phyloP scores from a whole-genome alignment of 1,140 invertebrate genomes.

The Thaumatotibia leucotreta region DNA sequence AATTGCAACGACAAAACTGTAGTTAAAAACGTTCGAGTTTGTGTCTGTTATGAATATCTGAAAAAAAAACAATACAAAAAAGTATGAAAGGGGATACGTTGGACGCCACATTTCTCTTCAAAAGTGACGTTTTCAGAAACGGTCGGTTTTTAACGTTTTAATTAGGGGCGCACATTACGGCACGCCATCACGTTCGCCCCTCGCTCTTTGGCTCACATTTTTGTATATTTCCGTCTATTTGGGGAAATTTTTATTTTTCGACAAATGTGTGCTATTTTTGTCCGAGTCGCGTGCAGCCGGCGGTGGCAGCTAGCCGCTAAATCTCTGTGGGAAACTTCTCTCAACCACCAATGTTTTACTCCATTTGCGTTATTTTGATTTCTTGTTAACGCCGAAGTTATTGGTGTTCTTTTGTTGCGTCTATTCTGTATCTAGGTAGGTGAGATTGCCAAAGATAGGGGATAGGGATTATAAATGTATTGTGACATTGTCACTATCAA shows the following conservation, averaged over 20 bases:
- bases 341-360: constrained; percentile 41
- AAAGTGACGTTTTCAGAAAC: constrained; percentile 73
- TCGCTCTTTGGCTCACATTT: constrained; percentile 69
- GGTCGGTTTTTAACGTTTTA: constrained; percentile 75
- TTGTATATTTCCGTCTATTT: constrained; percentile 76
- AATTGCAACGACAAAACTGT: neutral
- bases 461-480: neutral
- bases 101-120: constrained; percentile 73
- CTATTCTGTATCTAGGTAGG: neutral
- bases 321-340: constrained; percentile 73
- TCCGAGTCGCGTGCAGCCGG: constrained; percentile 67
- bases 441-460: neutral
- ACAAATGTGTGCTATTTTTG: constrained; percentile 73
- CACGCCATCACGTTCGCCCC: constrained; percentile 67
- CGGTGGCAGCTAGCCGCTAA: constrained; percentile 52
- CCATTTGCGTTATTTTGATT: constrained; percentile 43
- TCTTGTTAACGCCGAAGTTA: constrained; percentile 20
- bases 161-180: constrained; percentile 75
- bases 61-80: constrained; percentile 43
- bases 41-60: neutral
- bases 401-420: constrained; percentile 14
- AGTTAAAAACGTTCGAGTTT: neutral
- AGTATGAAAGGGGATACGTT: constrained; percentile 62
- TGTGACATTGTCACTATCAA: neutral
- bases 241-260: constrained; percentile 74